phyloP scores from a whole-genome alignment of 2,888 invertebrate genomes.

The Tanypteryx hageni region DNA sequence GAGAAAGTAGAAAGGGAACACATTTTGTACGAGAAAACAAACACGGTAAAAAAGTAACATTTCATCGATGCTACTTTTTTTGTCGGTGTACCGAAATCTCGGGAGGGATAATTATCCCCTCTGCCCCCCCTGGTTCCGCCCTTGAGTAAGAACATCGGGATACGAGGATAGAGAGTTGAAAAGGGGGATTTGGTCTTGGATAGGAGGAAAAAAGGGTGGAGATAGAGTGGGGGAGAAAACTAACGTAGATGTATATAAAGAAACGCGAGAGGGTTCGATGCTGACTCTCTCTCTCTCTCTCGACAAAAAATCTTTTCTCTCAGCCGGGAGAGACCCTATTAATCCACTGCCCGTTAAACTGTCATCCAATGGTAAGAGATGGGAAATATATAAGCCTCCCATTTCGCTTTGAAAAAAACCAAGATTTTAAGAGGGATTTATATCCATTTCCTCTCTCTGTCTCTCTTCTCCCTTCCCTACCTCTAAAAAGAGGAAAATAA shows the following conservation, averaged over 20 bases:
- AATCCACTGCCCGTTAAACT: slow-evolving; percentile 27
- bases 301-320: neutral
- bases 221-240: neutral
- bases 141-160: neutral
- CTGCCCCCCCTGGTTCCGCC: too few species aligned
- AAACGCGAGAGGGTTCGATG: neutral
- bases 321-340: slow-evolving; percentile 19
- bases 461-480: too few species aligned
- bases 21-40: too few species aligned
- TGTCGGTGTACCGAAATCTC: too few species aligned
- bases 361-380: neutral
- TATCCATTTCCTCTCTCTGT: neutral
- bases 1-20: too few species aligned
- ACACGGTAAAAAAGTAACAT: neutral
- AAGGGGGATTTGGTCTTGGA: neutral
- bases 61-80: too few species aligned
- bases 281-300: neutral
- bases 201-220: neutral
- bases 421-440: neutral
- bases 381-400: neutral
- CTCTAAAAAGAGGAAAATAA: too few species aligned
- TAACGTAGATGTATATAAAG: neutral
- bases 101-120: too few species aligned
- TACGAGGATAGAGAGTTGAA: neutral
- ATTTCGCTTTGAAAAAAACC: too few species aligned